Conservation (phyloP, 2,888 invertebrate species). For the Cheilosia vulpina region DNA sequence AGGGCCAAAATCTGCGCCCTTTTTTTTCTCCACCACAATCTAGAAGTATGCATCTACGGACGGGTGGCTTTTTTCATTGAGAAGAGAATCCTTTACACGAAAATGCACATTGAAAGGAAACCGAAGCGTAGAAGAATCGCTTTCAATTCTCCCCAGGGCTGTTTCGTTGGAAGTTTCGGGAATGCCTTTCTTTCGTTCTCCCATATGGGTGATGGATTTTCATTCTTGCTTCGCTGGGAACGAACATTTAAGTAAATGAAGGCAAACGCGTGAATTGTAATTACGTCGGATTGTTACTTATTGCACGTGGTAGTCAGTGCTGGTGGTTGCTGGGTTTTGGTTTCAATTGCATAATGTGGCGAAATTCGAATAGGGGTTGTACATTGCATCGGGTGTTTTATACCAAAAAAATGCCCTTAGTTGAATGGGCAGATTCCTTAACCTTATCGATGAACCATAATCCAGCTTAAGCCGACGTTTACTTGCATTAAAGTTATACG, state of each 20-base stretch:
- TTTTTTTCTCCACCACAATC: conserved; percentile 10
- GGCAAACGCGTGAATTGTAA: conserved; percentile 56
- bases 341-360: no score
- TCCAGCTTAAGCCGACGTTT: no score
- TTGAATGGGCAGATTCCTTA: no score
- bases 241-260: neutral
- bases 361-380: no score
- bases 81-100: conserved; percentile 57
- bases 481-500: no score
- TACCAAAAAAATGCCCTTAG: no score
- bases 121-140: conserved; percentile 10
- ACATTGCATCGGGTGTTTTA: no score
- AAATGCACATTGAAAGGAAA: neutral
- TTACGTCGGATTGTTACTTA: conserved; percentile 71
- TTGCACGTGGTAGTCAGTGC: conserved; percentile 39
- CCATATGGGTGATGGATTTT: conserved; percentile 38
- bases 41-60: neutral
- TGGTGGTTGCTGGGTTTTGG: neutral
- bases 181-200: conserved; percentile 7
- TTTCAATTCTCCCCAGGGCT: conserved; percentile 35
- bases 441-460: no score
- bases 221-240: conserved; percentile 41
- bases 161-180: conserved; percentile 48
- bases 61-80: conserved; percentile 57
- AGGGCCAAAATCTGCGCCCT: conserved; percentile 39